Evolutionary conservation across 1,140 invertebrate genomes (phyloP).

Genomic region (Drosophila subobscura): DNA sequence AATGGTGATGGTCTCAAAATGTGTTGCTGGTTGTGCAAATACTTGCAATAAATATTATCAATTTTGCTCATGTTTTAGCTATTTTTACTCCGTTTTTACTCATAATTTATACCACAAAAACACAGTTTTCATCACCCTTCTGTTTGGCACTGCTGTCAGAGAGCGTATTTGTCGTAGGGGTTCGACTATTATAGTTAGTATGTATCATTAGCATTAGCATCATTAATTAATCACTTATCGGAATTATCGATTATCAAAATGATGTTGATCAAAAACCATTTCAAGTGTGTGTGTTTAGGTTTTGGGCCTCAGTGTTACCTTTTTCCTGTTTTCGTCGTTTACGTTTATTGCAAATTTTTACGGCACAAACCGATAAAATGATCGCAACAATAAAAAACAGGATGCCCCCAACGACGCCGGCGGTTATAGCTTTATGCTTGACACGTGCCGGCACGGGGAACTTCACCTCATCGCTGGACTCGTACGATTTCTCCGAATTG

Average conservation of each 20-base stretch:
- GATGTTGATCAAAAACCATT: slow-evolving; percentile 75
- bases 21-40: slow-evolving; percentile 41
- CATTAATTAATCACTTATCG: slow-evolving; percentile 37
- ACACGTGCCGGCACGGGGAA: slow-evolving; percentile 94
- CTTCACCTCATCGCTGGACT: slow-evolving; percentile 92
- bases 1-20: slow-evolving; percentile 31
- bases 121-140: slow-evolving; percentile 30
- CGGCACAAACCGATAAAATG: slow-evolving; percentile 96
- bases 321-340: slow-evolving; percentile 98
- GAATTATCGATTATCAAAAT: slow-evolving; percentile 31
- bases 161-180: slow-evolving; percentile 20
- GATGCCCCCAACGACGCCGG: slow-evolving; percentile 96
- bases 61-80: neutral
- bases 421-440: slow-evolving; percentile 96
- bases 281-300: slow-evolving; percentile 70
- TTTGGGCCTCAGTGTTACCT: slow-evolving; percentile 87
- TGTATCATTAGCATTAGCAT: slow-evolving; percentile 34
- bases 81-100: neutral
- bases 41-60: no score
- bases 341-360: slow-evolving; percentile 98
- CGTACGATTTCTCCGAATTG: slow-evolving; percentile 92
- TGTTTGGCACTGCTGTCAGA: slow-evolving; percentile 6
- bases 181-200: slow-evolving; percentile 13
- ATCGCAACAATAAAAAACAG: slow-evolving; percentile 98
- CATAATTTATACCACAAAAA: slow-evolving; percentile 45